phyloP scores from a whole-genome alignment of 2,888 invertebrate genomes.

The Harpagoxenus sublaevis region DNA sequence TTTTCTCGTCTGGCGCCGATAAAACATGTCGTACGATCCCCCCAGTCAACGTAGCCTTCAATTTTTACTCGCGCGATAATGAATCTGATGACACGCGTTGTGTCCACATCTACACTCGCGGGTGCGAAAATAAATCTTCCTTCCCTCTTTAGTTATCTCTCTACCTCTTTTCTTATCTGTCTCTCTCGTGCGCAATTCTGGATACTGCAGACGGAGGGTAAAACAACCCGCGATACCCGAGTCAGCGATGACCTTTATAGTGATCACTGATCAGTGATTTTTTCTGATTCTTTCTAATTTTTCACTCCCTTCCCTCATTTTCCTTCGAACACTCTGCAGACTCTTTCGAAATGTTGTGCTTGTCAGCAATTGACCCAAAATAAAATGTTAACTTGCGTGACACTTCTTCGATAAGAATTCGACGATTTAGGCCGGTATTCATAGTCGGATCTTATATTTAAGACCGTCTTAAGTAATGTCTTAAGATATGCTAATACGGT shows the following conservation, averaged over 20 bases:
- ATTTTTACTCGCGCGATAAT: conserved; percentile 28
- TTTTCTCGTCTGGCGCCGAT: conserved; percentile 72
- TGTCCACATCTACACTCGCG: background rate
- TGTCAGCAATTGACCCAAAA: background rate
- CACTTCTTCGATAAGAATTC: background rate
- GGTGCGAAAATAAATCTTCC: background rate
- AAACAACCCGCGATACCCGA: background rate
- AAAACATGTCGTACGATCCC: conserved; percentile 55
- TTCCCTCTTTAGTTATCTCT: background rate
- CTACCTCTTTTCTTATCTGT: background rate
- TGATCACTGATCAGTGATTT: background rate
- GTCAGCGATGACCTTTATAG: conserved; percentile 3
- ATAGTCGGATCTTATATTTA: no score
- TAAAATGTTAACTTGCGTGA: background rate
- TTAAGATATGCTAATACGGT: no score
- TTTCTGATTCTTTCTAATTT: background rate
- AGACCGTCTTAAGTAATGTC: no score
- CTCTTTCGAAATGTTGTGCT: background rate
- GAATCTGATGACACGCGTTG: conserved; percentile 4
- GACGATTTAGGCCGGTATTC: background rate
- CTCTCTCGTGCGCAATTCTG: background rate
- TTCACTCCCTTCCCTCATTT: no score
- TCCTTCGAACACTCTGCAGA: no score
- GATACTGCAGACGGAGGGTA: background rate
- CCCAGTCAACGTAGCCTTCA: background rate